phyloP scores from a whole-genome alignment of 2,888 invertebrate species.

The Scaptodrosophila latifasciaeformis region DNA sequence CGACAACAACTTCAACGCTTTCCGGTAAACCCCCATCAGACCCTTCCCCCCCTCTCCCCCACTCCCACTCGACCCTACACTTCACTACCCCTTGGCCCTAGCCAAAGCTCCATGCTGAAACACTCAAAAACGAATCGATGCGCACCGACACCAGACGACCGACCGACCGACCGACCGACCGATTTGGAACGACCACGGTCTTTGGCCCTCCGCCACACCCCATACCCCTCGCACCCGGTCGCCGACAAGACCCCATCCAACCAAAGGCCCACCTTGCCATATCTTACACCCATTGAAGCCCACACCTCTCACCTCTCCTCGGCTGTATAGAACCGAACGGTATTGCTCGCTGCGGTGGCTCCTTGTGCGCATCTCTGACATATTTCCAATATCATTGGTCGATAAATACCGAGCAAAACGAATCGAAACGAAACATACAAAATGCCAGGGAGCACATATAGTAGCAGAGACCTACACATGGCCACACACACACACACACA shows the following conservation, averaged over 20 bases:
- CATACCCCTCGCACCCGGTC: background rate
- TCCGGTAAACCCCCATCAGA: too few relatives aligned
- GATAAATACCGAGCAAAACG: constrained; percentile 69
- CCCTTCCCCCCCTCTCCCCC: too few relatives aligned
- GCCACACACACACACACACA: too few relatives aligned
- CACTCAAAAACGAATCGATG: constrained; percentile 58
- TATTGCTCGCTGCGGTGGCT: constrained; percentile 40
- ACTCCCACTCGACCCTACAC: too few relatives aligned
- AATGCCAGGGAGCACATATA: constrained; percentile 47
- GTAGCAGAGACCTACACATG: constrained; percentile 21
- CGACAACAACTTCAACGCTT: too few relatives aligned
- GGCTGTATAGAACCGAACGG: background rate
- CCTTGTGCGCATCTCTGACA: constrained; percentile 73
- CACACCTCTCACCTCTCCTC: background rate
- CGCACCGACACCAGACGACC: constrained; percentile 50
- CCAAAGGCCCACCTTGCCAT: background rate
- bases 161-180: constrained; percentile 21
- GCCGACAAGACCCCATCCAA: background rate
- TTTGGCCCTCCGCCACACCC: background rate
- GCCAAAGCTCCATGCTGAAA: too few relatives aligned
- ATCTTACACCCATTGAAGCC: background rate
- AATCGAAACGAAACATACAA: constrained; percentile 62
- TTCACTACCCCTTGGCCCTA: too few relatives aligned
- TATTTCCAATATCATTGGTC: constrained; percentile 75
- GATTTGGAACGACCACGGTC: constrained; percentile 22